These are phyloP conservation scores for Nomada fabriciana DNA, from an alignment of 2,888 invertebrate genomes.

Conservation along the genomic window DNA sequence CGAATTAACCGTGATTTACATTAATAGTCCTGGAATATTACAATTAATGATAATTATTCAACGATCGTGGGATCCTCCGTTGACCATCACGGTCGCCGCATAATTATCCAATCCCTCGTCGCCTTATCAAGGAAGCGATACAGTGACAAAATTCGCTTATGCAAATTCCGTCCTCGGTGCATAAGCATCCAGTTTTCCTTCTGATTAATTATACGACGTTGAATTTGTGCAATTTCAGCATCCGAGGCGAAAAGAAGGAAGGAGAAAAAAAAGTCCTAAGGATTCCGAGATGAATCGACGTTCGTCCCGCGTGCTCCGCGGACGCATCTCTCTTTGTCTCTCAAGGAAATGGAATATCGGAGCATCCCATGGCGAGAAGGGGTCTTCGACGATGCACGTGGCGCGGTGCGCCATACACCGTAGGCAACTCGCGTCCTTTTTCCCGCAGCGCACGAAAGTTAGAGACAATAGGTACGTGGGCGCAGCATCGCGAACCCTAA, in stretches of 20 bases:
- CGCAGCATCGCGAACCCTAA: slow-evolving; percentile 82
- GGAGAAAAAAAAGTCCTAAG: too few species aligned
- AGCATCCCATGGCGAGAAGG: slow-evolving; percentile 68
- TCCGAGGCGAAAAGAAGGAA: not conserved
- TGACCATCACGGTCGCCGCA: not conserved
- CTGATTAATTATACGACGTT: not conserved
- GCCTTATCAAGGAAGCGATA: not conserved
- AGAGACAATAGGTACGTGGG: slow-evolving; percentile 81
- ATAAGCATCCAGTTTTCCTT: not conserved
- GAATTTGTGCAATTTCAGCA: not conserved
- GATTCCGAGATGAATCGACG: not conserved
- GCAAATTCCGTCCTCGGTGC: not conserved
- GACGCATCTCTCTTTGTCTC: slow-evolving; percentile 59
- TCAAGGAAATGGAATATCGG: slow-evolving; percentile 71
- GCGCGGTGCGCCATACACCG: slow-evolving; percentile 56
- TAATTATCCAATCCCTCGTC: not conserved
- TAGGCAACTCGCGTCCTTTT: slow-evolving; percentile 75
- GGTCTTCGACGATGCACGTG: slow-evolving; percentile 59
- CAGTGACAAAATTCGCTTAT: not conserved
- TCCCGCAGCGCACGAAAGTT: slow-evolving; percentile 72
- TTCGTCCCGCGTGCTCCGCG: slow-evolving; percentile 24
- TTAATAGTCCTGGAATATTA: not conserved
- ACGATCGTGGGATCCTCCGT: too few species aligned
- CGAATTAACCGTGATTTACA: not conserved
- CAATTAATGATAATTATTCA: not conserved